A percentile compares a stretch with the other conserved stretches of the same genome.
These are phyloP conservation scores for Eciton burchellii DNA, from an alignment of 1,140 invertebrate genomes.

Conservation along the genomic window DNA sequence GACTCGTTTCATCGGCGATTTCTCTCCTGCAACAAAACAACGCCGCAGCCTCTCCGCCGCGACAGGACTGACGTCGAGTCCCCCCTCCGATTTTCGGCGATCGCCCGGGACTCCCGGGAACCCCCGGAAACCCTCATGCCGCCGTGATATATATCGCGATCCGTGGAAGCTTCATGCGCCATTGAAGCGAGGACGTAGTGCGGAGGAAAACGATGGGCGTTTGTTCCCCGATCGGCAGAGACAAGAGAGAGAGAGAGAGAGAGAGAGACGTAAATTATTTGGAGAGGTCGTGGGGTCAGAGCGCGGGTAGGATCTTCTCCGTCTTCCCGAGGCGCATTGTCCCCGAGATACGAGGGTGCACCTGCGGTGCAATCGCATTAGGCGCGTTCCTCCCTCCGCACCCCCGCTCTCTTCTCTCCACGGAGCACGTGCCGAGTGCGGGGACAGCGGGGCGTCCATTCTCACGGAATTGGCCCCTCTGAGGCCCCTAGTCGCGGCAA, in stretches of 20 bases:
- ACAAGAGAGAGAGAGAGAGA: no score
- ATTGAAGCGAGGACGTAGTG: conserved; percentile 45
- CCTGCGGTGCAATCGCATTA: conserved; percentile 40
- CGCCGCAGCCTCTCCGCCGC: neutral
- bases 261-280: conserved; percentile 54
- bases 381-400: neutral
- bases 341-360: neutral
- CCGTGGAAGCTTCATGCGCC: conserved; percentile 62
- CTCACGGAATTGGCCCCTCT: no score
- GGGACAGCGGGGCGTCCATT: neutral
- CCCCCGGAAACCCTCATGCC: neutral
- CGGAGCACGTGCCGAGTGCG: neutral
- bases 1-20: neutral
- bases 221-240: conserved; percentile 28
- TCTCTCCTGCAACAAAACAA: neutral
- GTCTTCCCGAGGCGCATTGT: conserved; percentile 16
- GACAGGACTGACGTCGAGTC: neutral
- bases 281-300: conserved; percentile 7
- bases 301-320: conserved; percentile 3
- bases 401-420: neutral
- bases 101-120: conserved; percentile 13
- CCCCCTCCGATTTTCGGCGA: conserved; percentile 34
- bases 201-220: conserved; percentile 48
- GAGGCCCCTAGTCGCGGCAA: neutral
- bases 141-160: conserved; percentile 19